Base-by-base conservation (phyloP, 2,888 invertebrate species). In the Drosophila quasianomalipes region DNA sequence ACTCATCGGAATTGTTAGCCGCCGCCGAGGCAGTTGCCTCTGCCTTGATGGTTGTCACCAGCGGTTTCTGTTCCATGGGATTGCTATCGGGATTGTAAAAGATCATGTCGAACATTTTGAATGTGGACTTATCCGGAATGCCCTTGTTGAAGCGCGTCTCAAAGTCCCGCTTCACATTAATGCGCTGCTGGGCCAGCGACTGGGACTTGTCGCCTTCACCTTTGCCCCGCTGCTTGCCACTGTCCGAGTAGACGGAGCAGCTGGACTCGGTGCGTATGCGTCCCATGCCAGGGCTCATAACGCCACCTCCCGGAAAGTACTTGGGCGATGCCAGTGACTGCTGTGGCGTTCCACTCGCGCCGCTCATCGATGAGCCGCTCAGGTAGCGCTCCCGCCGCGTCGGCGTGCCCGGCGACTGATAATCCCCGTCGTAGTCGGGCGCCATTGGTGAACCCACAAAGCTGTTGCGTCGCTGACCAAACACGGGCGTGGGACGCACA, bases 61-160 rank as follows among this genome's bases (percentile, higher is more conserved):
- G 39, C 0, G 88, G 84, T 31, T 91, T 92, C 55, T 89, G 92
- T 94, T 95, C 94, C 94, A 97, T 96, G 5, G 97, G 97, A 93
- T 97, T 97, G 16, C 95, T 94, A 2, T 94, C 93, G 6, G 98
- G 98, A 94, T 98, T 98, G 94, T 97, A 98, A 94, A 96, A 97
- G 89, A 98, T 97, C 62, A 98, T 95, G 93, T 98, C 98, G 82
- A 97, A 96, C 98, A 99, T 98, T 54, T 97, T 98, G 80, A 98
- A 95, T 77, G 94, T 94, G 0, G 95, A 95, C 67, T 96, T 96
- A 80, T 96, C 96, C 0, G 95, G 95, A 7, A 91, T 82, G 4
- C 91, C 92, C 55, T 92, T 92, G 7, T 79, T 79, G 9, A 92
- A 92, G 2, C 93, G 90, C 10, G 89, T 87, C 58, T 92, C 92